These are phyloP conservation scores for Meiosimyza decipiens DNA, from an alignment of 2,888 invertebrate genomes.

Conservation along the genomic window DNA sequence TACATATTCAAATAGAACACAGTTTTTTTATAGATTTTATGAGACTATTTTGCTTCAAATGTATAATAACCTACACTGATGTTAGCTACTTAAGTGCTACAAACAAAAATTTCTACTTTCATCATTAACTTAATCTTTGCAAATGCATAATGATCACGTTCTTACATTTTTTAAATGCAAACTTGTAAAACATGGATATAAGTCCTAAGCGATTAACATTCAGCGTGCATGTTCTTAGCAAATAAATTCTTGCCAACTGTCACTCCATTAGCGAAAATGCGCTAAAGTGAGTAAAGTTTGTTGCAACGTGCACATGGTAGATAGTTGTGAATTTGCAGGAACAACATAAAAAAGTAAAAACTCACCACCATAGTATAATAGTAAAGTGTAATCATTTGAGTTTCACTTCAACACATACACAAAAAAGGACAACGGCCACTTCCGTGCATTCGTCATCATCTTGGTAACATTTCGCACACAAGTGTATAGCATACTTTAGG, in stretches of 20 bases:
- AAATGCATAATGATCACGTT: conserved; percentile 38
- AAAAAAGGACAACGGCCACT: conserved; percentile 40
- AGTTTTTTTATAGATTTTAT: too few relatives aligned
- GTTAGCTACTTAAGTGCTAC: too few relatives aligned
- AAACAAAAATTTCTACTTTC: too few relatives aligned
- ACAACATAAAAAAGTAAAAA: background rate
- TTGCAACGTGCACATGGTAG: background rate
- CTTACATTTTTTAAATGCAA: background rate
- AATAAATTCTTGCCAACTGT: conserved; percentile 53
- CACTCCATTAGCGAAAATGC: conserved; percentile 48
- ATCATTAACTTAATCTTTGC: conserved; percentile 1
- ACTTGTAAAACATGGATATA: background rate
- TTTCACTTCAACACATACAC: background rate
- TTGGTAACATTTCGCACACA: conserved; percentile 13
- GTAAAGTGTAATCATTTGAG: background rate
- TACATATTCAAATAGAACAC: too few relatives aligned
- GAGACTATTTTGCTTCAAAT: too few relatives aligned
- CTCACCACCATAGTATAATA: background rate
- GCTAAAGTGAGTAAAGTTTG: conserved; percentile 43
- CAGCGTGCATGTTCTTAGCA: conserved; percentile 51
- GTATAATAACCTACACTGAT: too few relatives aligned
- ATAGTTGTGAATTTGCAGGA: background rate
- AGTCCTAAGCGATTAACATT: conserved; percentile 42
- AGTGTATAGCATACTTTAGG: conserved; percentile 7
- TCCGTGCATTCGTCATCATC: conserved; percentile 43